phyloP scores from a whole-genome alignment of 2,113 vertebrate species.

The Falcunculus frontatus region DNA sequence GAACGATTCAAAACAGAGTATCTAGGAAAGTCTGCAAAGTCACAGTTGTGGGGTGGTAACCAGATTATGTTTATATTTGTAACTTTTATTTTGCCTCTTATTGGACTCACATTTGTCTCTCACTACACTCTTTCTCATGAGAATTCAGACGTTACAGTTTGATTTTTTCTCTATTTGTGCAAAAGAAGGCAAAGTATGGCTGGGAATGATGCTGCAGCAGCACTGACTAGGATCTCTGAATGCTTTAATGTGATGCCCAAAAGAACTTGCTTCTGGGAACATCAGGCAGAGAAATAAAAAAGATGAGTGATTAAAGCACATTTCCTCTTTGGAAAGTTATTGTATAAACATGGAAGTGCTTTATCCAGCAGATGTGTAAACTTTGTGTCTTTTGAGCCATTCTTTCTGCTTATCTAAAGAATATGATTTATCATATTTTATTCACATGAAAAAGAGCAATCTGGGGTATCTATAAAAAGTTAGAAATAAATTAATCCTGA shows the following conservation, averaged over 20 bases:
- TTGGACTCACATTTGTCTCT: conserved; percentile 13
- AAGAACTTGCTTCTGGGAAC: conserved; percentile 36
- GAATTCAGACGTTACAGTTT: conserved; percentile 36
- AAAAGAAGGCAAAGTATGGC: background rate
- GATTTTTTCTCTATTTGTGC: conserved; percentile 12
- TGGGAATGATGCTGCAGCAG: conserved; percentile 21
- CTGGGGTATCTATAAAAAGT: background rate
- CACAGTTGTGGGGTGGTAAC: conserved; percentile 41
- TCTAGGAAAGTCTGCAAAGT: conserved; percentile 34
- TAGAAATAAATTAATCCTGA: background rate
- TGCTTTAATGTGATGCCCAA: conserved; percentile 34
- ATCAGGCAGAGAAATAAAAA: conserved; percentile 17
- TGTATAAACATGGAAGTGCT: conserved; percentile 45
- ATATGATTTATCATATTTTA: background rate
- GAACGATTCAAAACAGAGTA: conserved; percentile 6
- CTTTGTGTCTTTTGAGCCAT: background rate
- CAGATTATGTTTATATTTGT: conserved; percentile 60
- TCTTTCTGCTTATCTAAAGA: conserved; percentile 16
- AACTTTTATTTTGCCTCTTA: background rate
- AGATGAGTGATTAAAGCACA: conserved; percentile 38
- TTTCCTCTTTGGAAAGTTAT: conserved; percentile 37
- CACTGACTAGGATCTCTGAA: background rate
- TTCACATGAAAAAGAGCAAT: background rate
- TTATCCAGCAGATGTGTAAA: conserved; percentile 47
- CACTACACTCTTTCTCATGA: conserved; percentile 18